Evolutionary conservation across 1,140 invertebrate genomes (phyloP).

Genomic region (Lerema accius): DNA sequence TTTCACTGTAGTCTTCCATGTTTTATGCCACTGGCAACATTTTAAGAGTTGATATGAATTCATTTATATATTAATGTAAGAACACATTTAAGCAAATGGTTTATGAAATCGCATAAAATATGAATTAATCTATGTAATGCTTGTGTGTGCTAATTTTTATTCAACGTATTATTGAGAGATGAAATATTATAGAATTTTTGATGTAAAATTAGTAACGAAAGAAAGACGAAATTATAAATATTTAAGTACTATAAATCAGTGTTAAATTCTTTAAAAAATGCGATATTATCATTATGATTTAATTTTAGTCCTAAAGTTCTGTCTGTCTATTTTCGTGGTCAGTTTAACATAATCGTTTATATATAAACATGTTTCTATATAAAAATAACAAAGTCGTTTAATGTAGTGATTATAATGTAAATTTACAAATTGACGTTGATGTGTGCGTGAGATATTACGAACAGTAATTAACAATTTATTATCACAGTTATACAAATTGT

Average conservation of each 20-base stretch:
- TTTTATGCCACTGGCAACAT: not conserved
- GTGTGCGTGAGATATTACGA: conserved; percentile 26
- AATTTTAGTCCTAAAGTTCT: no score
- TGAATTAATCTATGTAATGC: no score
- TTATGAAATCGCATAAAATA: not conserved
- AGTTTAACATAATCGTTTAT: not conserved
- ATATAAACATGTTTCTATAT: no score
- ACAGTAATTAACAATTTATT: conserved; percentile 53
- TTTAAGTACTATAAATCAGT: no score
- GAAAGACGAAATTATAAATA: no score
- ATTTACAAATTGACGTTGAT: conserved; percentile 10
- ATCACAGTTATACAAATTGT: conserved; percentile 72
- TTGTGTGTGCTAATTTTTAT: not conserved
- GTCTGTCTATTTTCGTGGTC: conserved; percentile 5
- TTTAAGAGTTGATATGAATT: not conserved
- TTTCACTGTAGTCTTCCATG: conserved; percentile 3
- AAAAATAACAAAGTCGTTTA: conserved; percentile 7
- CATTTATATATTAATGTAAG: not conserved
- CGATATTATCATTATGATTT: no score
- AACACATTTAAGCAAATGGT: not conserved
- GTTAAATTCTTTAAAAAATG: no score
- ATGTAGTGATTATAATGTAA: conserved; percentile 24
- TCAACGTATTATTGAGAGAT: no score
- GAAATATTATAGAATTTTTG: no score
- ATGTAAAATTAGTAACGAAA: no score